A percentile compares a stretch with the other conserved stretches of the same genome.
Evolutionary conservation across 2,113 vertebrate genomes (phyloP).

Genomic region (Ceratotherium simum): DNA sequence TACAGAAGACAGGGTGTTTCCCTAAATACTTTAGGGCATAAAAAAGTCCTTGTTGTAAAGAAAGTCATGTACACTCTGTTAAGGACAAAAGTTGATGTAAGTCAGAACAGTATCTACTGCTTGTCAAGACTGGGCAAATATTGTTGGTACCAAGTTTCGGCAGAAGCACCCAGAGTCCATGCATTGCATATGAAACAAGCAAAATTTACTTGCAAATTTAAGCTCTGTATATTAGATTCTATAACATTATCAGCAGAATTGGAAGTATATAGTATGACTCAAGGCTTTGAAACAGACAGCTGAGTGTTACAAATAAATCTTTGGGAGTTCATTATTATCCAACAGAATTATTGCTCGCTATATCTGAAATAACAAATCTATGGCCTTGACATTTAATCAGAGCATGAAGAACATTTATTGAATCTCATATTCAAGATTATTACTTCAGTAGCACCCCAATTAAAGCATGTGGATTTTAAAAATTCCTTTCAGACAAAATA

Average conservation of each 20-base stretch:
- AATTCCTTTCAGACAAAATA: constrained; percentile 32
- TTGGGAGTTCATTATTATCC: constrained; percentile 62
- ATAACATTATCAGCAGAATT: background rate
- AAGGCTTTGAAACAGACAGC: constrained; percentile 35
- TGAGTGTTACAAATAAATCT: constrained; percentile 53
- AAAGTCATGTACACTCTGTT: background rate
- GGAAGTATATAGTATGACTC: constrained; percentile 5
- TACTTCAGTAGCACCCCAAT: constrained; percentile 57
- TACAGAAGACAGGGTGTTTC: background rate
- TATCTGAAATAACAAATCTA: constrained; percentile 78
- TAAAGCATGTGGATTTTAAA: constrained; percentile 71
- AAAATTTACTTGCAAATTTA: background rate
- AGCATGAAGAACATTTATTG: constrained; percentile 77
- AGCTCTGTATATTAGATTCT: background rate
- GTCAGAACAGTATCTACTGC: background rate
- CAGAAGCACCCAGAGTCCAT: background rate
- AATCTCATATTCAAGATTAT: constrained; percentile 78
- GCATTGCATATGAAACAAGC: background rate
- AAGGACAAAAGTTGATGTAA: background rate
- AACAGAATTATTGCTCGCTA: constrained; percentile 71
- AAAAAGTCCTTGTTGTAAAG: background rate
- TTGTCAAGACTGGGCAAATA: background rate
- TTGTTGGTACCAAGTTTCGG: background rate
- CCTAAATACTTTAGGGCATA: background rate
- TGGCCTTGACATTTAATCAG: constrained; percentile 84